Evolutionary conservation across 2,888 invertebrate species (phyloP), one percentile per base, ranked within the genome.

Genomic region (Flexamia atlantica): DNA sequence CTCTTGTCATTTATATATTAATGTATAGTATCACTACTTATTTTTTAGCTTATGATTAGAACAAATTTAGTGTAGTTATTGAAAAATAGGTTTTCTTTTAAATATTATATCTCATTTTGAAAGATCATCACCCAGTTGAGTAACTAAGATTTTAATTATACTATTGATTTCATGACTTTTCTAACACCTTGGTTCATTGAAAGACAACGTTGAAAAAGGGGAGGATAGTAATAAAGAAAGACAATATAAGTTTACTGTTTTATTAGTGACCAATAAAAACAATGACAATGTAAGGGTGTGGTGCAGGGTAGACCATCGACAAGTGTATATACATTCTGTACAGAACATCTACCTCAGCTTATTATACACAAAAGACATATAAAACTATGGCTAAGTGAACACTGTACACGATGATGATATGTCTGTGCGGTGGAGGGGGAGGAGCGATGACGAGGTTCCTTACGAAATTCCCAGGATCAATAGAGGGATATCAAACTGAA

Each of bases 391-490:
- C 79, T 83, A 83, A 50, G 68, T 80, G 79, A 80, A 85, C 81
- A 86, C 86, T 87, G 86, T 87, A 87, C 86, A 87, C 83, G 86
- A 87, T 87, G 86, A 86, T 87, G 86, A 87, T 87, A 87, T 87
- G 86, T 87, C 76, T 83, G 79, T 79, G 57, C 79, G 46, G 79
- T n/a, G 30, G 53, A 17, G 79, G 23, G 10, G 79, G 36, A 7
- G 17, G 23, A 23, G 20, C 3, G 23, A 53, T 28, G 25, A 7
- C 2, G 1, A 72, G n/a, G 9, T 40, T 40, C 42, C 72, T 72
- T 72, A 72, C 72, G 17, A 72, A 20, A 72, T 72, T 72, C 72
- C 72, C 72, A 72, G 72, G 10, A 36, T 46, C 17, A 2, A 17
- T 46, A 12, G 46, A 17, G 46, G 17, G 17, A 46, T 46, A 12